Percentiles rank a stretch among this genome's conserved stretches.
These are phyloP conservation scores for Callipepla californica DNA, from an alignment of 2,113 vertebrate genomes.

Conservation along the genomic window DNA sequence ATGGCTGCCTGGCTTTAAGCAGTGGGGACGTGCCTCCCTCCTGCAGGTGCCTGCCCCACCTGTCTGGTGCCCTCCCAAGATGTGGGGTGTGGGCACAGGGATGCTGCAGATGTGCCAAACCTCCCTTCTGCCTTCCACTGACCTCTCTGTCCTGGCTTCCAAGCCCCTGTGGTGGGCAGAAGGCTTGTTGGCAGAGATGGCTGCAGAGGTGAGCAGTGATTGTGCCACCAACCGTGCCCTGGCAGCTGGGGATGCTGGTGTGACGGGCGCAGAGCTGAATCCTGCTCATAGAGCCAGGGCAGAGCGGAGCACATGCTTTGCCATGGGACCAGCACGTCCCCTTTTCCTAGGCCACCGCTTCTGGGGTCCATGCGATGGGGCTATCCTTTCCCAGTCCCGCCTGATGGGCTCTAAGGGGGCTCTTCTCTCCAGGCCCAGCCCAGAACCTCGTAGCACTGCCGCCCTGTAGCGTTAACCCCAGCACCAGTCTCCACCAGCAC, in stretches of 20 bases:
- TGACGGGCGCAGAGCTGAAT: neutral
- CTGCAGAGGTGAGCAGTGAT: neutral
- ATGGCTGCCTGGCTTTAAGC: neutral
- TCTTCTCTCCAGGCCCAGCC: neutral
- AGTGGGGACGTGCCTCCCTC: neutral
- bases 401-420: neutral
- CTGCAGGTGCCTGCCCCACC: fast-evolving
- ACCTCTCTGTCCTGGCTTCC: neutral
- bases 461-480: neutral
- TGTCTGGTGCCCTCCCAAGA: neutral
- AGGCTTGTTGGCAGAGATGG: neutral
- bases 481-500: conserved; percentile 57
- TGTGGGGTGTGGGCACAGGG: neutral
- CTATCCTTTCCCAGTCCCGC: neutral
- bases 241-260: fast-evolving
- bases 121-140: neutral
- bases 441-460: conserved; percentile 32
- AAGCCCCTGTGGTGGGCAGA: neutral
- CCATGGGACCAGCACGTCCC: neutral
- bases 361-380: fast-evolving
- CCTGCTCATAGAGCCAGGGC: neutral
- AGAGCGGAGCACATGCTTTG: neutral
- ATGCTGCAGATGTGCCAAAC: neutral
- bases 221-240: too few relatives aligned
- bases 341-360: neutral